phyloP scores from a whole-genome alignment of 2,797 vertebrate genomes.

The Propithecus deckenii region DNA sequence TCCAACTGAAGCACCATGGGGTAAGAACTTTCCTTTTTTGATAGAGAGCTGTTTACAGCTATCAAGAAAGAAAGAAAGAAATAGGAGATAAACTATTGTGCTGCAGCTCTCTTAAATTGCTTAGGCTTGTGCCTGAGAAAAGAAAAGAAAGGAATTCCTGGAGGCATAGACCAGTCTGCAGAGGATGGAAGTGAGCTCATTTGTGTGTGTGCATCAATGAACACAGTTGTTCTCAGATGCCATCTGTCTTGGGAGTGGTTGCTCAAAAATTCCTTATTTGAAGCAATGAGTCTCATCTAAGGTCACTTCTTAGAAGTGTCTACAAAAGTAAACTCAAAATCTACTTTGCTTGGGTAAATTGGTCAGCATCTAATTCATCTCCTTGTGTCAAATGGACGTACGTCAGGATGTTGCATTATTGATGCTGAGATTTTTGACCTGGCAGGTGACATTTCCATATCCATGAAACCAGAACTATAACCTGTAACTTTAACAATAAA shows the following conservation, averaged over 20 bases:
- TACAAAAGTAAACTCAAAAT: neutral
- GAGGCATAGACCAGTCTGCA: neutral
- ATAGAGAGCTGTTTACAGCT: neutral
- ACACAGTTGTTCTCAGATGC: neutral
- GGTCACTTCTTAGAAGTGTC: neutral
- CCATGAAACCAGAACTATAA: neutral
- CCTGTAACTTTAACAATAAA: neutral
- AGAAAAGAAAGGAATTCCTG: neutral
- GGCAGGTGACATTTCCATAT: neutral
- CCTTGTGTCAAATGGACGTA: neutral
- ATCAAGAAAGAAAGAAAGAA: neutral
- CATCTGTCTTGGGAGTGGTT: neutral
- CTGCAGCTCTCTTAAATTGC: neutral
- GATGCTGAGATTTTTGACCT: neutral
- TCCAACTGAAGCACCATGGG: constrained; percentile 67
- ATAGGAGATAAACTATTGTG: neutral
- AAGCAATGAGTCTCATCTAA: neutral
- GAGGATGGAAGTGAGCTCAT: neutral
- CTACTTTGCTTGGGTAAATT: neutral
- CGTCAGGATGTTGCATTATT: neutral
- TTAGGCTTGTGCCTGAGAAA: neutral
- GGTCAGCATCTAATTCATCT: neutral
- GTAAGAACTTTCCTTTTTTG: constrained; percentile 34
- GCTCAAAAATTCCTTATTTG: neutral
- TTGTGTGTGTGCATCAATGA: neutral